A percentile compares a stretch with the other conserved stretches of the same genome.
These are phyloP conservation scores for Phalloptychus januarius DNA, from an alignment of 2,797 vertebrate genomes.

Conservation along the genomic window DNA sequence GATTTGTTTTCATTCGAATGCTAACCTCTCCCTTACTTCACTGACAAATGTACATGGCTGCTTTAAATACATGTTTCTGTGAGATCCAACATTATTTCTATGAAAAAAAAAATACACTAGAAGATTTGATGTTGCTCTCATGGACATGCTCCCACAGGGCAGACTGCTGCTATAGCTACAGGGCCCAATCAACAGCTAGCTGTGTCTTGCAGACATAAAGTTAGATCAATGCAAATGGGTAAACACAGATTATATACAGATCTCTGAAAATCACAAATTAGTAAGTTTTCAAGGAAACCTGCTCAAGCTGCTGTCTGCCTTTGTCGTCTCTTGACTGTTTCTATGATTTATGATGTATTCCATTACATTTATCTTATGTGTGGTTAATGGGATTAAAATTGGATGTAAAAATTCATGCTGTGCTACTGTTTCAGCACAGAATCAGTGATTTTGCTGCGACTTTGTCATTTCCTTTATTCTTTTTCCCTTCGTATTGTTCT, in stretches of 20 bases:
- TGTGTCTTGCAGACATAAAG: background rate
- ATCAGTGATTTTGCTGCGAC: background rate
- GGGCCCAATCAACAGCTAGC: background rate
- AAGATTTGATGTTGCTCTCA: background rate
- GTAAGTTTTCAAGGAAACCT: background rate
- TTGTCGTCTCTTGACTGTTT: background rate
- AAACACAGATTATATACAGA: background rate
- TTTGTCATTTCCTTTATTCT: background rate
- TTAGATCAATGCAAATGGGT: background rate
- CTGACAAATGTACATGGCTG: background rate
- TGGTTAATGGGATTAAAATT: background rate
- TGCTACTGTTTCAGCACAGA: background rate
- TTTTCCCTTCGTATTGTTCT: background rate
- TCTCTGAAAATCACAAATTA: background rate
- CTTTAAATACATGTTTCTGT: background rate
- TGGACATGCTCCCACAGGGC: background rate
- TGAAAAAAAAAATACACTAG: background rate
- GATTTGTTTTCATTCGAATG: conserved; percentile 5
- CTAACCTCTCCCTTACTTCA: background rate
- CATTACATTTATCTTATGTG: background rate
- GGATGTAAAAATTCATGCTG: background rate
- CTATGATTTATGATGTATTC: background rate
- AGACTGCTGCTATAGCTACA: background rate
- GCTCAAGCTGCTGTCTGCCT: too few species aligned
- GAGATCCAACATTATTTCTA: background rate